Percentiles rank a stretch among this genome's conserved stretches.
phyloP scores from a whole-genome alignment of 30 jellyfish, hydroid and myxozoan species.

The Pseudorhiza aurosa region DNA sequence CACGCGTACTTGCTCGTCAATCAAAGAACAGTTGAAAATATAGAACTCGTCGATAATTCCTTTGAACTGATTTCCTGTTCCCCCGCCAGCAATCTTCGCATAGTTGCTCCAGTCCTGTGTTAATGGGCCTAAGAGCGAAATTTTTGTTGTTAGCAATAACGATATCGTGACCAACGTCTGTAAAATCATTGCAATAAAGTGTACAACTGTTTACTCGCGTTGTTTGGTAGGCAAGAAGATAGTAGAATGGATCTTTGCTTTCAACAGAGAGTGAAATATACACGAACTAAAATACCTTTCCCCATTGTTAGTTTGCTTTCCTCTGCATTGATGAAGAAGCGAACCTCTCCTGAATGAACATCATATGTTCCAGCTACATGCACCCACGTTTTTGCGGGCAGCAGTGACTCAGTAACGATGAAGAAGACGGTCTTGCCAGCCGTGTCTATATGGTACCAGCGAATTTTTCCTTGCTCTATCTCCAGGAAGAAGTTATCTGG shows the following conservation, averaged over 20 bases:
- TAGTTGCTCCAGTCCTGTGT: slow-evolving; percentile 72
- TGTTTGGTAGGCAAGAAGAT: not conserved
- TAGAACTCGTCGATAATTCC: slow-evolving; percentile 90
- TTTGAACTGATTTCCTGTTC: slow-evolving; percentile 57
- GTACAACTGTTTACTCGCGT: too few relatives aligned
- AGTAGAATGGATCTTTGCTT: not conserved
- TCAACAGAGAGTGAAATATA: not conserved
- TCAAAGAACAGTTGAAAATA: slow-evolving; percentile 87
- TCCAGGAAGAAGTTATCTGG: slow-evolving; percentile 80
- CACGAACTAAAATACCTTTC: slow-evolving; percentile 27
- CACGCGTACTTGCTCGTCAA: slow-evolving; percentile 67
- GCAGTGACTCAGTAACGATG: slow-evolving; percentile 68
- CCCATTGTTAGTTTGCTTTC: slow-evolving; percentile 64
- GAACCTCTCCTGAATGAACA: slow-evolving; percentile 64
- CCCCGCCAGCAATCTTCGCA: slow-evolving; percentile 79
- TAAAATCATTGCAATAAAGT: not conserved
- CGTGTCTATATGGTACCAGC: slow-evolving; percentile 79
- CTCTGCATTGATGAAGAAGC: slow-evolving; percentile 81
- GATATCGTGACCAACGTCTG: not conserved
- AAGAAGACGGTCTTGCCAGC: slow-evolving; percentile 60
- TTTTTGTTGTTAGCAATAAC: not conserved
- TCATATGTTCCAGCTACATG: slow-evolving; percentile 92
- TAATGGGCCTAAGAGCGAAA: slow-evolving; percentile 51
- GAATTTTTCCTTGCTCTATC: slow-evolving; percentile 89
- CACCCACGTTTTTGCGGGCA: slow-evolving; percentile 88